Conservation (phyloP, 1,140 invertebrate genomes). For the Himalopsyche phryganea region DNA sequence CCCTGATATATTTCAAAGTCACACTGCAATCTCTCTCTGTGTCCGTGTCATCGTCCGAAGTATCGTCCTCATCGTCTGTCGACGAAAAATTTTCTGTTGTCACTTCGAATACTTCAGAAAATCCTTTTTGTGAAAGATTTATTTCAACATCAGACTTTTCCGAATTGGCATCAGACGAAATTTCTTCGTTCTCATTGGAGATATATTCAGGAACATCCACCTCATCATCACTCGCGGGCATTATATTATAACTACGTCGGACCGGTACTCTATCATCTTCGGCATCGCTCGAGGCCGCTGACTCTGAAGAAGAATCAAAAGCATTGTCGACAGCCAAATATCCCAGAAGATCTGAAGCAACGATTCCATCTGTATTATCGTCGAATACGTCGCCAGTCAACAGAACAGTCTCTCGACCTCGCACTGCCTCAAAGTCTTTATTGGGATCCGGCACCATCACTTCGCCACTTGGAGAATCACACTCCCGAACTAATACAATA, state of each 20-base stretch:
- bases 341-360: conserved; percentile 39
- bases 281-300: conserved; percentile 51
- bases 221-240: conserved; percentile 19
- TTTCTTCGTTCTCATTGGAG: conserved; percentile 44
- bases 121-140: conserved; percentile 51
- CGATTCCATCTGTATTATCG: neutral
- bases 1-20: conserved; percentile 44
- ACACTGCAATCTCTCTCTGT: conserved; percentile 50
- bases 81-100: conserved; percentile 67
- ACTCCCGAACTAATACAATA: neutral
- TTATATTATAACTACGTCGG: no score
- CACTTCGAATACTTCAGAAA: conserved; percentile 71
- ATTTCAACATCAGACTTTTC: conserved; percentile 66
- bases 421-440: neutral
- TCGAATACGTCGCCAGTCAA: neutral
- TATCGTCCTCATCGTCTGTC: conserved; percentile 55
- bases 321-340: conserved; percentile 56
- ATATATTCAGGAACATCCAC: conserved; percentile 1
- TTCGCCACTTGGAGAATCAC: neutral
- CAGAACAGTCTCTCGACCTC: neutral
- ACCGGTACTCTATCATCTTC: conserved; percentile 42
- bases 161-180: conserved; percentile 53
- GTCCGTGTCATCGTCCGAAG: conserved; percentile 54
- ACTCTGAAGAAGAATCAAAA: conserved; percentile 52
- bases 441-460: conserved; percentile 24